Evolutionary conservation across 1,140 invertebrate genomes (phyloP), one percentile per base, ranked within the genome.

Genomic region (Aphelinus atriplicis): DNA sequence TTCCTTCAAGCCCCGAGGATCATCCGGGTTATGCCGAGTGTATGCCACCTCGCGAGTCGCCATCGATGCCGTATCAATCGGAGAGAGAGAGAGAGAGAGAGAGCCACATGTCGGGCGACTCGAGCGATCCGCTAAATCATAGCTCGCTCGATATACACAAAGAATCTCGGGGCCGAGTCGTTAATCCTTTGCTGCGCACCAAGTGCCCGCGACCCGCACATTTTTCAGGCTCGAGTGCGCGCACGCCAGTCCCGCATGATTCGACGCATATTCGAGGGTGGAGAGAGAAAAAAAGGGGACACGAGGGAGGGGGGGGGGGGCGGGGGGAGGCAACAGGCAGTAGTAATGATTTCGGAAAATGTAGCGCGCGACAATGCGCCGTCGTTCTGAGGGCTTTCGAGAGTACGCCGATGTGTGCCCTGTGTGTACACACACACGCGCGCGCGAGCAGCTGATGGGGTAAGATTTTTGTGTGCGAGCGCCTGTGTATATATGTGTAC

Each of bases 141-240:
- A 26, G 26, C 26, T 26, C 26, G 26, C 26, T 26, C 26, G 26
- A 26, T 26, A 26, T 26, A 26, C 26, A 26, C 26, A 26, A 26
- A 26, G 26, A 26, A 26, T 26, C 26, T 26, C 26, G 26, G 26
- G 26, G 26, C 26, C 26, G 26, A 26, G 26, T 26, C 26, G 61
- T 3, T 56, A 71, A 63, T 58, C 69, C 60, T 62, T 55, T 62
- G 3, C 42, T 9, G 51, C 4, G 51, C 51, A 43, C 50, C 45
- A 63, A 71, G 60, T 71, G 69, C 50, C 4, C 3, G 47, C 26
- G 26, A 26, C 26, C 26, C 26, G 26, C 26, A 2, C 9, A 71
- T 63, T 71, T 71, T 50, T 46, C 63, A 7, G 50, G 10, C n/a
- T 63, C 61, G 61, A 63, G 45, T 63, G 42, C 7, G 61, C 42